A percentile compares a stretch with the other conserved stretches of the same genome.
Evolutionary conservation across 2,797 vertebrate species (phyloP).

Genomic region (Helicolenus hilgendorfi): DNA sequence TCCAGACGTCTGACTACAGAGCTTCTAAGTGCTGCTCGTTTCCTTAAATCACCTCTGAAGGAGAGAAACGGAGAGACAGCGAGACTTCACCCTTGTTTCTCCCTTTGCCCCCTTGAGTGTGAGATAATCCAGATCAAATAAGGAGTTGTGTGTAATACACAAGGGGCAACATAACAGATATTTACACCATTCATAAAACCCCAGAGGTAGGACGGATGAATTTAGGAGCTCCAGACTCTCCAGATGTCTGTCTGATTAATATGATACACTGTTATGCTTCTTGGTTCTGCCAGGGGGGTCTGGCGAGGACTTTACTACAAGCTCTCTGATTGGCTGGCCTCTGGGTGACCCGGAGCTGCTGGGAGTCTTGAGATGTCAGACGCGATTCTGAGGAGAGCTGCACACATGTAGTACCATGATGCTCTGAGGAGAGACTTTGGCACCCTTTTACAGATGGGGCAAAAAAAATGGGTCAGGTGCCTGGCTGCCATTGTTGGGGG

Average conservation of each 20-base stretch:
- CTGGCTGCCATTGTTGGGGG: not conserved
- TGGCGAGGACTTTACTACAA: conserved; percentile 54
- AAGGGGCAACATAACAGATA: conserved; percentile 43
- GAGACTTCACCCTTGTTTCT: conserved; percentile 32
- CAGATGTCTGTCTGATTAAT: conserved; percentile 82
- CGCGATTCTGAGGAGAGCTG: conserved; percentile 46
- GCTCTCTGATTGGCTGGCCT: conserved; percentile 79
- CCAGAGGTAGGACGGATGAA: conserved; percentile 18
- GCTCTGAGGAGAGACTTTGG: conserved; percentile 41
- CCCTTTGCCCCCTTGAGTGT: conserved; percentile 9
- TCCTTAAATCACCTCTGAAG: conserved; percentile 70
- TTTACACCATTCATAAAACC: conserved; percentile 65
- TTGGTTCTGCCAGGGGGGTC: conserved; percentile 75
- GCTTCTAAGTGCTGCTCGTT: conserved; percentile 66
- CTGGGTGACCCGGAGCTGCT: conserved; percentile 75
- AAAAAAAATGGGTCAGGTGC: conserved; percentile 62
- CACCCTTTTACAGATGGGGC: conserved; percentile 16
- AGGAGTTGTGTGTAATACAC: conserved; percentile 31
- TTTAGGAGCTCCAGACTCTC: conserved; percentile 48
- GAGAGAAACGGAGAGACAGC: not conserved
- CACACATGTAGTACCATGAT: conserved; percentile 20
- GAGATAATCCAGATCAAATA: conserved; percentile 43
- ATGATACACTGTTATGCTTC: conserved; percentile 78
- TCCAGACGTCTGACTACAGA: conserved; percentile 67
- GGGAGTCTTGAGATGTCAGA: conserved; percentile 71